phyloP scores from a whole-genome alignment of 2,888 invertebrate species.

The Torymus aiolomorphi region DNA sequence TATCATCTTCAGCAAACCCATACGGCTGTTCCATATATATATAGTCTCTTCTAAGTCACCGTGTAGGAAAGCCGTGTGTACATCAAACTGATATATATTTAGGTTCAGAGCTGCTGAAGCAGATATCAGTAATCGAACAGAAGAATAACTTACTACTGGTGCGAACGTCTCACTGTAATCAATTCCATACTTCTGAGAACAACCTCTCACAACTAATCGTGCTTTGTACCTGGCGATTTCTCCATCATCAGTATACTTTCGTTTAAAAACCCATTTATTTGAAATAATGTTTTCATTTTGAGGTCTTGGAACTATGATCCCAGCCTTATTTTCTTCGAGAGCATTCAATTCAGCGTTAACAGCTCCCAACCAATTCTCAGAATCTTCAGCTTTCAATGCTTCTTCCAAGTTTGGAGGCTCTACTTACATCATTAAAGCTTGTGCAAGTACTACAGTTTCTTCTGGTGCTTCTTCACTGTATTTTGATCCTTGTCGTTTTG shows the following conservation, averaged over 20 bases:
- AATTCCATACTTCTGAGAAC: no score
- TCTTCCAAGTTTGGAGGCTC: slow-evolving; percentile 35
- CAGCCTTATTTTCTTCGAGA: slow-evolving; percentile 11
- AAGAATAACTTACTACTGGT: neutral
- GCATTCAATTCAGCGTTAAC: slow-evolving; percentile 33
- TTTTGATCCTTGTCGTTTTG: no score
- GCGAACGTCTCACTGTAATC: neutral
- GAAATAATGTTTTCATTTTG: slow-evolving; percentile 45
- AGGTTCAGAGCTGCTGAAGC: slow-evolving; percentile 27
- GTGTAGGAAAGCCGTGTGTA: slow-evolving; percentile 61
- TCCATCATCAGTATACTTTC: slow-evolving; percentile 57
- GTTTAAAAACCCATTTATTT: slow-evolving; percentile 59
- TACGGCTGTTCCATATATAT: no score
- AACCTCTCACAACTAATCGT: no score
- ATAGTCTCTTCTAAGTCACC: slow-evolving; percentile 1
- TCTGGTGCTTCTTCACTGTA: no score
- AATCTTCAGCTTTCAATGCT: slow-evolving; percentile 20
- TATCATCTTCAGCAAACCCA: no score
- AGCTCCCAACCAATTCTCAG: slow-evolving; percentile 35
- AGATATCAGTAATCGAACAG: no score
- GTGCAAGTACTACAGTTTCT: no score
- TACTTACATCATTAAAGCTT: neutral
- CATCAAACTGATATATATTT: slow-evolving; percentile 57
- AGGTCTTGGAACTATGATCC: slow-evolving; percentile 12
- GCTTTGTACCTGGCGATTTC: slow-evolving; percentile 32